phyloP scores from a whole-genome alignment of 2,797 vertebrate species.

The Heteromormyrus szaboi region DNA sequence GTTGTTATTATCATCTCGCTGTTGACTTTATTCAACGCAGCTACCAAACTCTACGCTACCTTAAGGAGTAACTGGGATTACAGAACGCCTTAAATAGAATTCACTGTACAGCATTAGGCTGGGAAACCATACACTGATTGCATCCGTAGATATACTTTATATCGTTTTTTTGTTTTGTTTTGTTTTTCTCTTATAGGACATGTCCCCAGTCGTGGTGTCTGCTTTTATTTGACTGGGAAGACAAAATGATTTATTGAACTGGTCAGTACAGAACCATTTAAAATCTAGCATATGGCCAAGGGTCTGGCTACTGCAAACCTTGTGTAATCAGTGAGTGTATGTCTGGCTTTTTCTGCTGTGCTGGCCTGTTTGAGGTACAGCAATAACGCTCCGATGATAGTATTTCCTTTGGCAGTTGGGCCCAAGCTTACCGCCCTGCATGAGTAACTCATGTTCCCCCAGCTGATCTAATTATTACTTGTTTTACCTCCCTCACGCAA shows the following conservation, averaged over 20 bases:
- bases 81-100: background rate
- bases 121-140: background rate
- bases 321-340: conserved; percentile 18
- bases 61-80: background rate
- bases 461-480: conserved; percentile 52
- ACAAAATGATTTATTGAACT: conserved; percentile 43
- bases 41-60: background rate
- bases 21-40: background rate
- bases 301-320: conserved; percentile 29
- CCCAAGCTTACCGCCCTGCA: conserved; percentile 48
- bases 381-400: conserved; percentile 39
- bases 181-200: conserved; percentile 27
- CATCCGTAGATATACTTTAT: conserved; percentile 24
- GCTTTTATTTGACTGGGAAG: conserved; percentile 40
- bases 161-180: conserved; percentile 32
- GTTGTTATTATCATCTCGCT: background rate
- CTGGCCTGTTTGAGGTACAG: conserved; percentile 26
- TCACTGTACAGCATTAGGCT: background rate
- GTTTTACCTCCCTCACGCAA: background rate
- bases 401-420: conserved; percentile 53
- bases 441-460: conserved; percentile 50
- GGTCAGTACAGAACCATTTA: conserved; percentile 52
- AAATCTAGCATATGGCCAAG: conserved; percentile 36
- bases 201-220: conserved; percentile 53
- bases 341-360: conserved; percentile 15